These are phyloP conservation scores for Falcaria lacertinaria DNA, from an alignment of 2,888 invertebrate species.

Conservation along the genomic window DNA sequence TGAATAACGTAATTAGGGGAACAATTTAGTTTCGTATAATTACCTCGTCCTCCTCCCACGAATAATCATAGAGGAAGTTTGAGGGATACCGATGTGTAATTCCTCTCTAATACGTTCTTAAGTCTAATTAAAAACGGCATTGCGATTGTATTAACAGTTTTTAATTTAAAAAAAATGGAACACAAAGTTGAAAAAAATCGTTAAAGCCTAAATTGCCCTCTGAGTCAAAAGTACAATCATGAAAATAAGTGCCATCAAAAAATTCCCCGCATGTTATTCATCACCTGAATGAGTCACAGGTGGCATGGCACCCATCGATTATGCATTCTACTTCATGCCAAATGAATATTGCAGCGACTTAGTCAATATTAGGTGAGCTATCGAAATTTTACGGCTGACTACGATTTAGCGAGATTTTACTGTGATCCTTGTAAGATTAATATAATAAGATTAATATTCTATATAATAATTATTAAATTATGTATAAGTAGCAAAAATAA, in stretches of 20 bases:
- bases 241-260: slow-evolving; percentile 22
- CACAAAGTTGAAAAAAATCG: too few relatives aligned
- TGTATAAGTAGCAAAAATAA: too few relatives aligned
- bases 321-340: slow-evolving; percentile 26
- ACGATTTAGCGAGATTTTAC: background rate
- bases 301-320: slow-evolving; percentile 22
- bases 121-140: too few relatives aligned
- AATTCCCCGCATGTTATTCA: slow-evolving; percentile 25
- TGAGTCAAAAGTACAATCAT: slow-evolving; percentile 10
- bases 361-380: slow-evolving; percentile 4
- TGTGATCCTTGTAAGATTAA: background rate
- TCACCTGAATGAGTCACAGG: slow-evolving; percentile 29
- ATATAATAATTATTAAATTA: too few relatives aligned
- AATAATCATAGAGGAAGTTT: too few relatives aligned
- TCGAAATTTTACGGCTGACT: slow-evolving; percentile 1
- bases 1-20: too few relatives aligned
- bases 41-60: too few relatives aligned
- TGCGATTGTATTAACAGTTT: too few relatives aligned
- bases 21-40: too few relatives aligned
- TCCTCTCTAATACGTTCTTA: too few relatives aligned
- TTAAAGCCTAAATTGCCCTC: background rate
- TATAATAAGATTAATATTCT: background rate
- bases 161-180: too few relatives aligned
- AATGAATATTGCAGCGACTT: slow-evolving; percentile 22
- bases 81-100: too few relatives aligned